These are phyloP conservation scores for Bubo bubo DNA, from an alignment of 2,113 vertebrate species.

Conservation along the genomic window DNA sequence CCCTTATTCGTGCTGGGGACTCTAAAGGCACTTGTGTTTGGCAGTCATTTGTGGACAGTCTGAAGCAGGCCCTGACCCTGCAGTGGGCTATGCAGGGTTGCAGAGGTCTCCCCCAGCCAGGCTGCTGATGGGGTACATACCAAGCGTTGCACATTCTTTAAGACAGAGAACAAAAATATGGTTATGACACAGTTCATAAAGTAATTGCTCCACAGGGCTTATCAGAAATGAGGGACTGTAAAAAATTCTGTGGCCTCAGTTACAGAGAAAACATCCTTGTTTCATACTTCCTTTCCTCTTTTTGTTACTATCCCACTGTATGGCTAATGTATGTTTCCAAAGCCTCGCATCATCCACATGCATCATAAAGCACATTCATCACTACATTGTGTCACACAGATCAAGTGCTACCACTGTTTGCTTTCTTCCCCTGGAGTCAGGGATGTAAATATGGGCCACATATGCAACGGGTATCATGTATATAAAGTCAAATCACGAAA, in stretches of 20 bases:
- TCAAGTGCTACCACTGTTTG: too few species aligned
- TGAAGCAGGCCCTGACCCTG: neutral
- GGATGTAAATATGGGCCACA: neutral
- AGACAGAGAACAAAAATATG: neutral
- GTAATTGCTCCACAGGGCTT: neutral
- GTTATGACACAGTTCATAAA: neutral
- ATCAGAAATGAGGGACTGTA: neutral
- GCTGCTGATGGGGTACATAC: fast-evolving
- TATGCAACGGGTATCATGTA: neutral
- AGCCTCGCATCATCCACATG: neutral
- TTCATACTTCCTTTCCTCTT: neutral
- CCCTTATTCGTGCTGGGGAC: neutral
- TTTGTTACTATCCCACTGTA: neutral
- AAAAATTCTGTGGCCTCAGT: neutral
- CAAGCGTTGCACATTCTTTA: neutral
- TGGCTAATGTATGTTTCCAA: neutral
- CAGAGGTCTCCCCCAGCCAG: neutral
- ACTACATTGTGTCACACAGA: neutral
- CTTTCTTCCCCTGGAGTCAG: neutral
- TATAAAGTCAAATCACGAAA: neutral
- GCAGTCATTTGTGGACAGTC: too few species aligned
- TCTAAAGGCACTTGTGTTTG: neutral
- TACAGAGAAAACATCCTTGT: neutral
- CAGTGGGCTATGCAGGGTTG: fast-evolving
- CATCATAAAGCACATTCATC: neutral